phyloP scores from a whole-genome alignment of 2,113 vertebrate genomes.

The Bombycilla garrulus region DNA sequence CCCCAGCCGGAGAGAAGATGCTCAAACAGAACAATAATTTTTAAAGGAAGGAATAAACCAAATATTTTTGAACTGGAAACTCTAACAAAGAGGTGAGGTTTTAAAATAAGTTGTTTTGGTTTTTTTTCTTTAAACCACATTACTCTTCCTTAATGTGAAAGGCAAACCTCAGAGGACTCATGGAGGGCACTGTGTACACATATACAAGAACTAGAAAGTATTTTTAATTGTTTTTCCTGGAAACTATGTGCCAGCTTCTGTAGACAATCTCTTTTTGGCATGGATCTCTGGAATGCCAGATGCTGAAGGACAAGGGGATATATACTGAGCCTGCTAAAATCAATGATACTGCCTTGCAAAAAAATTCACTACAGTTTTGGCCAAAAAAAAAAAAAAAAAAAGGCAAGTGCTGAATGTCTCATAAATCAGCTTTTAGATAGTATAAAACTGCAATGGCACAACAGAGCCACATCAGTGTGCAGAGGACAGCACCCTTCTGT shows the following conservation, averaged over 20 bases:
- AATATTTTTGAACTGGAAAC: neutral
- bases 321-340: neutral
- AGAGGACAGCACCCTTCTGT: neutral
- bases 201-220: neutral
- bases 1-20: neutral
- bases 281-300: neutral
- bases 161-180: constrained; percentile 9
- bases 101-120: neutral
- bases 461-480: neutral
- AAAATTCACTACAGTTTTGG: neutral
- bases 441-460: neutral
- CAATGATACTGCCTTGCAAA: neutral
- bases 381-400: neutral
- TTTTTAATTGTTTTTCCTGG: constrained; percentile 8
- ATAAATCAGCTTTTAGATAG: neutral
- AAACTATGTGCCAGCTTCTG: neutral
- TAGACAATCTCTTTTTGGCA: neutral
- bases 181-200: neutral
- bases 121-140: neutral
- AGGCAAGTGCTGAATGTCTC: neutral
- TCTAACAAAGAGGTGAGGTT: neutral
- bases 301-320: neutral
- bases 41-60: neutral
- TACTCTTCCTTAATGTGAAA: constrained; percentile 5
- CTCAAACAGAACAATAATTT: neutral